Evolutionary conservation across 2,113 vertebrate species (phyloP), one percentile per base, ranked within the genome.

Genomic region (Tursiops truncatus): DNA sequence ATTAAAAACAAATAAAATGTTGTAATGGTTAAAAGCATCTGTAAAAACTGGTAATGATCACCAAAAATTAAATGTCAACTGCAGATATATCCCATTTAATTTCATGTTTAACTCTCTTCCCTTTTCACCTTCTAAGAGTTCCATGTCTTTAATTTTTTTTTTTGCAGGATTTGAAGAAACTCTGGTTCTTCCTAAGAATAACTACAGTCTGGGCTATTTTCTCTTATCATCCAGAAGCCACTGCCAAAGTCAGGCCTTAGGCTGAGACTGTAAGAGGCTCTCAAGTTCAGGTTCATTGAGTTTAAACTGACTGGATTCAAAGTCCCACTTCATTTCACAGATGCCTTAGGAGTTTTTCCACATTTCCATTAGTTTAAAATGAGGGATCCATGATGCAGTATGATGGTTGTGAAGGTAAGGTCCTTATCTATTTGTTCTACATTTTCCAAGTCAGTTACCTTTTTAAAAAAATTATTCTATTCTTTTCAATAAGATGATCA

Each of bases 131-230:
- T 74, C 11, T 17, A 44, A 73, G 80, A 68, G 12, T 47, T 82
- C 67, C 21, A 9, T 38, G 58, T 44, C 56, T 56, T 89, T 65
- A 62, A 56, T 87, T 63, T 71, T 93, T 87, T 36, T 36, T 65
- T 94, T 33, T 65, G 53, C 38, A 47, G 56, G 60, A 28, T 86
- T 82, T 94, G 58, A 50, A 89, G 44, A 93, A 92, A 94, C 41
- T 76, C 67, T 92, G 79, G 33, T 92, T 14, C n/a, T 89, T 85
- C 87, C 73, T 95, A 79, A 91, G 47, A 60, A 60, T 81, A 44
- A 71, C 44, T 68, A 89, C 3, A 60, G 3, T 63, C 63, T 53
- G 17, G 31, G 60, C 15, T 58, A 26, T 53, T 67, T 89, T 77
- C 33, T 88, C 71, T 85, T 15, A 65, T 41, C 25, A 47, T 44